Base-by-base conservation (phyloP, 2,888 invertebrate species). In the Pilophorus perplexus region DNA sequence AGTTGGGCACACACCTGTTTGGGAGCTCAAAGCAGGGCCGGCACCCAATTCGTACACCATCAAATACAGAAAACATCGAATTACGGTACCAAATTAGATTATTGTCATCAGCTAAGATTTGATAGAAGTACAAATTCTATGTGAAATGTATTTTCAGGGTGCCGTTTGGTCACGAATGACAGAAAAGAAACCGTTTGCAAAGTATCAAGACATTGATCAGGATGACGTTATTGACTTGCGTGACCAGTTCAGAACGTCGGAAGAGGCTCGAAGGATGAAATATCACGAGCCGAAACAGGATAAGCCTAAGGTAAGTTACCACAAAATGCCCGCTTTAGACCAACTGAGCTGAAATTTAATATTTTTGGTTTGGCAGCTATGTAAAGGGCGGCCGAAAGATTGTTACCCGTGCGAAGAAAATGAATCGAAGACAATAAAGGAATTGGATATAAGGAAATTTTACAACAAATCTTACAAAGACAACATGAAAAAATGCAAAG, bases 21-120 rank as follows among this genome's bases (percentile, higher is more conserved):
- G 37, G 46, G 46, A 44, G 3, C 14, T 23, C 18, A 37, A 14
- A 44, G 22, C 20, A 42, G 42, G 59, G 23, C 70, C 70, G 50
- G 62, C 70, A 44, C 70, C 70, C 59, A 64, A 57, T 46, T 25
- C 60, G 20, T 70, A 70, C 57, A 48, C 42, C 14, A 64, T 68
- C 38, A 69, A 60, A 40, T 70, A 65, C 52, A 52, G 70, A 38
- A 67, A 67, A 67, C 52, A 68, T 48, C 60, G 68, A 55, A 70
- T 66, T 28, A 66, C 40, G 40, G 57, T 54, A 38, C 8, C n/a
- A n/a, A 16, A 8, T 10, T 52, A 16, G 6, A 52, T 20, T 52
- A 3, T 25, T 22, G 8, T 10, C 2, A 23, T 23, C 52, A 2
- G n/a, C n/a, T n/a, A n/a, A n/a, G n/a, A n/a, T n/a, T n/a, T n/a